Conservation (phyloP, 2,113 vertebrate genomes). For the Silurus meridionalis region DNA sequence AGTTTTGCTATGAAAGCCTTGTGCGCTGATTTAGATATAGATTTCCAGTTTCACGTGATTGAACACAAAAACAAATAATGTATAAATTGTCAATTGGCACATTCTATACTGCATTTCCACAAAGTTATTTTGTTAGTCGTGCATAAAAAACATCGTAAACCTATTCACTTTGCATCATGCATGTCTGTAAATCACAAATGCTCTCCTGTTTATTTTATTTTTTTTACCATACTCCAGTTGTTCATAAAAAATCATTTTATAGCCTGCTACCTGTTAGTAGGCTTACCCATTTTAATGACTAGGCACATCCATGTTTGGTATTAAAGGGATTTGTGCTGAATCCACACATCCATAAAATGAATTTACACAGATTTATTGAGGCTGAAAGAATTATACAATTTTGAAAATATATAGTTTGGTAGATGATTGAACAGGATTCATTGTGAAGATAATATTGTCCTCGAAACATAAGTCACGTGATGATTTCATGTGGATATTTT, state of each 20-base stretch:
- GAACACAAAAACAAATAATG: neutral
- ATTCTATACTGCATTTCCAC: neutral
- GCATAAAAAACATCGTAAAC: neutral
- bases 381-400: neutral
- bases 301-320: neutral
- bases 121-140: neutral
- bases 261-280: neutral
- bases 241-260: conserved; percentile 7
- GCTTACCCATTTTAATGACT: neutral
- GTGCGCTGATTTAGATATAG: neutral
- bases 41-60: neutral
- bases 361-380: neutral
- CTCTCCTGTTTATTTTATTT: neutral
- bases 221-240: neutral
- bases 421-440: neutral
- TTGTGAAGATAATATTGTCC: neutral
- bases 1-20: neutral
- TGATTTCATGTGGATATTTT: neutral
- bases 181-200: neutral
- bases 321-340: neutral
- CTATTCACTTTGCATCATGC: neutral
- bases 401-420: neutral
- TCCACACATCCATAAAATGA: neutral
- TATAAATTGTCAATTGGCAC: neutral
- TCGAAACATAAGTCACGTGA: neutral